A percentile compares a stretch with the other conserved stretches of the same genome.
These are phyloP conservation scores for Rhodophaea formosa DNA, from an alignment of 2,888 invertebrate species.

Conservation along the genomic window DNA sequence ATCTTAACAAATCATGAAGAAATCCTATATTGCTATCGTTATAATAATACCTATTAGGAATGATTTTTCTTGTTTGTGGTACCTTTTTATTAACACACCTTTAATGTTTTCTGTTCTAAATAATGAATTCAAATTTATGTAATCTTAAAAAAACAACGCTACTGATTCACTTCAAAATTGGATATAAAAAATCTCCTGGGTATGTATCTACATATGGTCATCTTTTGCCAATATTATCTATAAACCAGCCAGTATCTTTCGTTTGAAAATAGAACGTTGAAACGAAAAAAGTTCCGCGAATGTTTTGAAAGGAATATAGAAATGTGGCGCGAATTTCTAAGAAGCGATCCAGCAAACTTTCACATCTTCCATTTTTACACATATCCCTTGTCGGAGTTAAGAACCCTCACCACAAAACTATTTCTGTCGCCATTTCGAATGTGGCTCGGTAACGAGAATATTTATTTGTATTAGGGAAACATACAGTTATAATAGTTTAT, in stretches of 20 bases:
- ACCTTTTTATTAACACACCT: too few relatives aligned
- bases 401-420: background rate
- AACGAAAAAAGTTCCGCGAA: constrained; percentile 20
- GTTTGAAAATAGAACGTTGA: constrained; percentile 2
- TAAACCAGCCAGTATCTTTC: constrained; percentile 4
- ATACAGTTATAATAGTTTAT: too few relatives aligned
- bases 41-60: too few relatives aligned
- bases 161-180: too few relatives aligned
- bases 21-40: too few relatives aligned
- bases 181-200: too few relatives aligned
- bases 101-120: too few relatives aligned
- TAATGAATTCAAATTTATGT: too few relatives aligned
- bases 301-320: background rate
- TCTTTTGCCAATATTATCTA: constrained; percentile 19
- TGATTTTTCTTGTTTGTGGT: too few relatives aligned
- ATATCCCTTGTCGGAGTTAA: background rate
- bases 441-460: background rate
- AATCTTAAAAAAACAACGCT: too few relatives aligned
- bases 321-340: constrained; percentile 3
- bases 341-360: background rate
- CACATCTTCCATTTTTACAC: background rate
- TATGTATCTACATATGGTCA: constrained; percentile 13
- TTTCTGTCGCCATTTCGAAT: background rate
- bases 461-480: too few relatives aligned
- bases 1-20: too few relatives aligned